Evolutionary conservation across 2,113 vertebrate genomes (phyloP), one percentile per base, ranked within the genome.

Genomic region (Zosterops pallidus): DNA sequence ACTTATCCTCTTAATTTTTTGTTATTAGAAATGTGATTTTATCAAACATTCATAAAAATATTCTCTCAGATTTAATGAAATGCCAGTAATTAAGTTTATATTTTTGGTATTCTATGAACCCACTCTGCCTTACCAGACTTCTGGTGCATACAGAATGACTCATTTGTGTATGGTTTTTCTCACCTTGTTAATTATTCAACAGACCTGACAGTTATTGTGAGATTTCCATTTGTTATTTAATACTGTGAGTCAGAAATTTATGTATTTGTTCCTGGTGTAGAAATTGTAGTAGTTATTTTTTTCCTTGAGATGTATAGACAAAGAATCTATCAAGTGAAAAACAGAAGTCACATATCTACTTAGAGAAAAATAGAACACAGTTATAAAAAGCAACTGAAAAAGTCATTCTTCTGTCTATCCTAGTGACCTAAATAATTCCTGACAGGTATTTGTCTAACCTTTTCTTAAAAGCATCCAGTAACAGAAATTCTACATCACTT

Each of bases 371-470:
- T 8, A 89, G 68, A 81, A 57, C 59, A 80, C 25, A 52, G 83
- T 70, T 86, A 90, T 46, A 77, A 90, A 93, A 97, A 89, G 52
- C 11, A 6, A 67, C 56, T 31, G 42, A 63, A 88, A 64, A 94
- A 70, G 42, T 86, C 3, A 63, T 92, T 92, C n/a, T 65, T 86
- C 75, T 94, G 19, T 81, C 95, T 92, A 59, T 96, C 69, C 60
- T 42, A 90, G 80, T 94, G 83, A 89, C 80, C 47, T 83, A 94
- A 90, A 93, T 89, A 92, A 89, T 77, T 94, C 44, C 47, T 89
- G 92, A 60, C 64, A 93, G 83, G 64, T 86, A 75, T 95, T 92
- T 94, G 86, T 90, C 83, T 95, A 94, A 92, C 39, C 83, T 93
- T 77, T 86, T 81, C 91, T 89, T 86, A 81, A 97, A 90, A 94